Percentiles rank a stretch among this genome's conserved stretches.
Conservation (phyloP, 2,113 vertebrate species). For the Anolis carolinensis region DNA sequence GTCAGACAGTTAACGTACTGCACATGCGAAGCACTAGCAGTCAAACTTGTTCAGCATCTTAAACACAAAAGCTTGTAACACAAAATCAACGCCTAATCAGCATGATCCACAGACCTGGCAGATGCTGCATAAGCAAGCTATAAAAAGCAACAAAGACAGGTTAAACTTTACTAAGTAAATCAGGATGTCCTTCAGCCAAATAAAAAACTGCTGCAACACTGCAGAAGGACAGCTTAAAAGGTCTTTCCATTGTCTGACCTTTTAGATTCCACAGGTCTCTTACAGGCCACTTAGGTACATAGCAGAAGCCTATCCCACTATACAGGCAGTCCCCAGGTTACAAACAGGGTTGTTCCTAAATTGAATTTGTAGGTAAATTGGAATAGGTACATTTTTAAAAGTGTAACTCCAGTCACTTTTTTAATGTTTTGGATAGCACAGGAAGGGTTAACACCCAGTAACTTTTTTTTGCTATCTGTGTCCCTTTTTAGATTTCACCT, state of each 20-base stretch:
- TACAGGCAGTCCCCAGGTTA: background rate
- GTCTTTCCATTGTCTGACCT: background rate
- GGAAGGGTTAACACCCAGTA: too few species aligned
- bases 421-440: too few species aligned
- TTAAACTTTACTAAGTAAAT: slow-evolving; percentile 51
- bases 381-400: too few species aligned
- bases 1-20: background rate
- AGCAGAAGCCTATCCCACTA: background rate
- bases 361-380: too few species aligned
- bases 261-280: background rate
- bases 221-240: background rate
- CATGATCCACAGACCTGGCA: slow-evolving; percentile 36
- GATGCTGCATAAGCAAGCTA: slow-evolving; percentile 44
- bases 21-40: slow-evolving; percentile 35
- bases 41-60: background rate
- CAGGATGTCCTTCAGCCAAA: slow-evolving; percentile 19
- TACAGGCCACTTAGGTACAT: background rate
- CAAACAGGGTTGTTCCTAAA: too few species aligned
- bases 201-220: background rate
- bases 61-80: slow-evolving; percentile 14
- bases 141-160: slow-evolving; percentile 47
- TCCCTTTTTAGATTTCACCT: too few species aligned
- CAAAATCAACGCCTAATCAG: slow-evolving; percentile 49
- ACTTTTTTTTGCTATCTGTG: too few species aligned
- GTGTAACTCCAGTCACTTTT: too few species aligned